Base-by-base conservation (phyloP, 2,797 vertebrate genomes). In the Galaxias olidus region DNA sequence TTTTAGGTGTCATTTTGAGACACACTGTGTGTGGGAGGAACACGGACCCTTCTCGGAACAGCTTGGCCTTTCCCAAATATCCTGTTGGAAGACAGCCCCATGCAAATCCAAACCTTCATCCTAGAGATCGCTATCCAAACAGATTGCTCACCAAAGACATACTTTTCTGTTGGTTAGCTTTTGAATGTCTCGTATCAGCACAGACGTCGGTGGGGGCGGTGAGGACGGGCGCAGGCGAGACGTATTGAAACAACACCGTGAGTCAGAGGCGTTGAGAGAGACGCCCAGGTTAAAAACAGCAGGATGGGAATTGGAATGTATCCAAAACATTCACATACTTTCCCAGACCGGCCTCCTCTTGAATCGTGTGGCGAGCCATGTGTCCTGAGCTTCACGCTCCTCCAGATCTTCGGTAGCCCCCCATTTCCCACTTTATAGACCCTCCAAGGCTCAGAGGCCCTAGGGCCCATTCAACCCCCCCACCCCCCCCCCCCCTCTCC, bases 291-390 rank as follows among this genome's bases (percentile, higher is more conserved):
- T 43, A 44, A 30, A 71, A 68, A 75, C 74, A 71, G 64, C 69
- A 52, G 70, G 59, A 80, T 86, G 77, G 48, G 15, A 42, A 76
- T 83, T 79, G 65, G 73, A 62, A 82, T 80, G 75, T 77, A 77
- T 79, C 69, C 72, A 71, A 83, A 82, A 80, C 83, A 78, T 75
- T 61, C 71, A 85, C 65, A 80, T 86, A 76, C 77, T 86, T 88
- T 88, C 82, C 78, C 81, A 77, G 82, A 76, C 44, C 48, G 45
- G 11, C 19, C 7, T 20, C 45, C 12, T 41, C n/a, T 4, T n/a
- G n/a, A 49, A 46, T 68, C 69, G 79, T 76, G 71, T 73, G 10
- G 47, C 61, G 68, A 79, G 78, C 73, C 84, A 76, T 86, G 71
- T 87, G 80, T 79, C 81, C 75, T 74, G 71, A 59, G 66, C 79